These are phyloP conservation scores for Pedionomus torquatus DNA, from an alignment of 2,113 vertebrate species.

Conservation along the genomic window DNA sequence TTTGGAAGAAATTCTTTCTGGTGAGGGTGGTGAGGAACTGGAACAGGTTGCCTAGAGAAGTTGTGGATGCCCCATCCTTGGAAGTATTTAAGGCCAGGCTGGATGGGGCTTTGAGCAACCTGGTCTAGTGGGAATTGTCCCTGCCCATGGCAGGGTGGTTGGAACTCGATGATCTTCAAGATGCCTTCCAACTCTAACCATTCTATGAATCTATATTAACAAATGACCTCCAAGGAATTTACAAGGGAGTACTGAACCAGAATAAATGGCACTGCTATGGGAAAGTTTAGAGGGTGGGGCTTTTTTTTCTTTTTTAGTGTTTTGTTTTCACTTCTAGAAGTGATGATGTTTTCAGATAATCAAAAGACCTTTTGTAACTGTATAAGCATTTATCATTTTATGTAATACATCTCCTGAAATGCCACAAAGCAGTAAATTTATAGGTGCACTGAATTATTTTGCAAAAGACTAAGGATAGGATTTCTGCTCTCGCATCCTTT, in stretches of 20 bases:
- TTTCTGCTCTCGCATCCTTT: neutral
- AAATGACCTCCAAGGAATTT: too few relatives aligned
- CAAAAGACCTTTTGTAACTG: neutral
- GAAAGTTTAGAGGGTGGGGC: neutral
- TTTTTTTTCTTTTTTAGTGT: neutral
- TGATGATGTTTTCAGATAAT: neutral
- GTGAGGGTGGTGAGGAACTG: too few relatives aligned
- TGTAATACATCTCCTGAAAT: neutral
- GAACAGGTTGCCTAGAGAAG: too few relatives aligned
- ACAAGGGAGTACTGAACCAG: neutral
- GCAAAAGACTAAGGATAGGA: neutral
- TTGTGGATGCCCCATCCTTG: too few relatives aligned
- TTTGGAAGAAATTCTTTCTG: too few relatives aligned
- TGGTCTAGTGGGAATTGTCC: too few relatives aligned
- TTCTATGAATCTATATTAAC: too few relatives aligned
- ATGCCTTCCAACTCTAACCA: too few relatives aligned
- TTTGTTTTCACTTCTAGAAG: neutral
- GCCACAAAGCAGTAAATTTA: neutral
- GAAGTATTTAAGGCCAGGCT: too few relatives aligned
- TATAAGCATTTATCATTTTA: neutral
- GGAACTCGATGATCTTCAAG: too few relatives aligned
- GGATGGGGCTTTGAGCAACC: too few relatives aligned
- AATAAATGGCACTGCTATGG: neutral
- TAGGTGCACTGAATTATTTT: neutral
- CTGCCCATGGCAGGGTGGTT: too few relatives aligned